These are phyloP conservation scores for Meganola albula DNA, from an alignment of 2,888 invertebrate genomes.

Conservation along the genomic window DNA sequence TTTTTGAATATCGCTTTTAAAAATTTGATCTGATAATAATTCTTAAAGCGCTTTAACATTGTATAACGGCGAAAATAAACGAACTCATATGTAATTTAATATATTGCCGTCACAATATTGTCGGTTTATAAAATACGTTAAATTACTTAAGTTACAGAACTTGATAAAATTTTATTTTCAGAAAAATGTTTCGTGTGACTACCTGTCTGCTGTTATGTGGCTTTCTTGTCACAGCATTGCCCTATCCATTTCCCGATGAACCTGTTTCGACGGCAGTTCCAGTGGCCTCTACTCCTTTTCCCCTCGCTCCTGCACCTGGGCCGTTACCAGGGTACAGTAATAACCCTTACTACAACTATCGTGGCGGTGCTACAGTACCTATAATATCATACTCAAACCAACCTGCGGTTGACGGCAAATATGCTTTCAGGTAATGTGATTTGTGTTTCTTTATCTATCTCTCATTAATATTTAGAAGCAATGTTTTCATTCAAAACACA, in stretches of 20 bases:
- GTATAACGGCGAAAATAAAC: no score
- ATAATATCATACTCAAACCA: slow-evolving; percentile 75
- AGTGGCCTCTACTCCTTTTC: slow-evolving; percentile 19
- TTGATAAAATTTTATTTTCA: slow-evolving; percentile 25
- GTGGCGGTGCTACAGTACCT: slow-evolving; percentile 55
- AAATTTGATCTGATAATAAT: no score
- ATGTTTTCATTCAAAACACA: no score
- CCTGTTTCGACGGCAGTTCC: slow-evolving; percentile 16
- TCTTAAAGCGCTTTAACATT: no score
- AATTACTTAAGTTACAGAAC: no score
- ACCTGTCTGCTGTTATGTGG: slow-evolving; percentile 28
- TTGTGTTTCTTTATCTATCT: slow-evolving; percentile 1
- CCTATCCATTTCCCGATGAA: slow-evolving; percentile 23
- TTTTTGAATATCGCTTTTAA: no score
- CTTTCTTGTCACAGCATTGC: slow-evolving; percentile 19
- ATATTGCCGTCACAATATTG: no score
- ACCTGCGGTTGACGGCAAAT: slow-evolving; percentile 79
- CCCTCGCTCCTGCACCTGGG: slow-evolving; percentile 26
- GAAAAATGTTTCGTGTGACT: slow-evolving; percentile 30
- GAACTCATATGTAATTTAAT: no score
- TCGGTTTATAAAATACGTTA: no score
- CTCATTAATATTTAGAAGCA: no score
- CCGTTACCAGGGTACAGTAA: slow-evolving; percentile 35
- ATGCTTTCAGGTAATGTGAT: slow-evolving; percentile 68
- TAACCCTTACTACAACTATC: slow-evolving; percentile 45